A percentile compares a stretch with the other conserved stretches of the same genome.
These are phyloP conservation scores for Sycophaga agraensis DNA, from an alignment of 1,140 invertebrate genomes.

Conservation along the genomic window DNA sequence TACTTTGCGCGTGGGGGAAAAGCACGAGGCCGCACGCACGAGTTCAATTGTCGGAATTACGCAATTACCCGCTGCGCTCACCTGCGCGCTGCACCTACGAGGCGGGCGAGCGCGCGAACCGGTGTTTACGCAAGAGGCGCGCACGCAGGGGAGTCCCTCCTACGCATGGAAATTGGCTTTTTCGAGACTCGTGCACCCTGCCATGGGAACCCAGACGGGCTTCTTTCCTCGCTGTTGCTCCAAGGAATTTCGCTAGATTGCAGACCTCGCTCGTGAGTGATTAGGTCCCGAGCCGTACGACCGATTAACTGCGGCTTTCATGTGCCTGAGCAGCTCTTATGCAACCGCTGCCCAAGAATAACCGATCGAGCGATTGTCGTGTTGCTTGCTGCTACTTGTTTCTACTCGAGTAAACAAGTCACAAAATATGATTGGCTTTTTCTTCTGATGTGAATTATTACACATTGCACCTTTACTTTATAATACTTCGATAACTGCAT, in stretches of 20 bases:
- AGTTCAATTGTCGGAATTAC: constrained; percentile 43
- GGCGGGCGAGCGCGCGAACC: background rate
- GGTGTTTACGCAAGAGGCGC: constrained; percentile 4
- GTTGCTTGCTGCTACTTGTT: too few relatives aligned
- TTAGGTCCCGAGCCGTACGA: background rate
- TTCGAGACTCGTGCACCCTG: background rate
- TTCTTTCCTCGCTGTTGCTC: background rate
- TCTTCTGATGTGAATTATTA: too few relatives aligned
- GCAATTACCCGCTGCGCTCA: constrained; percentile 37
- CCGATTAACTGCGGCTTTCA: constrained; percentile 5
- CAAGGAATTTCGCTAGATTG: constrained; percentile 6
- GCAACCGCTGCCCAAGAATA: too few relatives aligned
- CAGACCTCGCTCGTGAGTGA: constrained; percentile 3
- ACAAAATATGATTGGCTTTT: too few relatives aligned
- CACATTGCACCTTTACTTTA: too few relatives aligned
- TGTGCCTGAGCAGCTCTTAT: too few relatives aligned
- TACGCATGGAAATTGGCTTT: constrained; percentile 13
- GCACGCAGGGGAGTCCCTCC: constrained; percentile 8
- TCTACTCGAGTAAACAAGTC: too few relatives aligned
- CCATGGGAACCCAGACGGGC: too few relatives aligned
- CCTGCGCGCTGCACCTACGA: background rate
- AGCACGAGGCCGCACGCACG: constrained; percentile 10
- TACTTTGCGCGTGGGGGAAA: background rate
- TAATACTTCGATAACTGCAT: too few relatives aligned
- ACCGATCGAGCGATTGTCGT: too few relatives aligned